Percentiles rank a stretch among this genome's conserved stretches.
phyloP scores from a whole-genome alignment of 2,888 invertebrate species.

The Taphrorychus bicolor region DNA sequence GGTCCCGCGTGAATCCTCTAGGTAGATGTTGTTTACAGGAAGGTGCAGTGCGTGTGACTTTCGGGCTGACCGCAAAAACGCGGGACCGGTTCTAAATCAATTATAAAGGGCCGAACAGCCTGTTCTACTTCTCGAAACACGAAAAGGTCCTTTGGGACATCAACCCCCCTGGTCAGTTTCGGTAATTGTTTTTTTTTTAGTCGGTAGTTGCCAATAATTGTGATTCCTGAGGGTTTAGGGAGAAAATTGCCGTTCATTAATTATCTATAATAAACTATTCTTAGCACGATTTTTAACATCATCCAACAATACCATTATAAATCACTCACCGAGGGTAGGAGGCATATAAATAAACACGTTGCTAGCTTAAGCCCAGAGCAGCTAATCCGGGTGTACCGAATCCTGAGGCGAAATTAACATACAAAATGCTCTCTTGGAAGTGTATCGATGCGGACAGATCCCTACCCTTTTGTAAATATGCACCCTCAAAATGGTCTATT shows the following conservation, averaged over 20 bases:
- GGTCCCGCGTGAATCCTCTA: constrained; percentile 15
- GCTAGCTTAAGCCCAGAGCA: not conserved
- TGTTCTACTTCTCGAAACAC: constrained; percentile 18
- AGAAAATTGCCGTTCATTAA: not conserved
- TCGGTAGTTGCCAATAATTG: constrained; percentile 5
- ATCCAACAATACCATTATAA: constrained; percentile 7
- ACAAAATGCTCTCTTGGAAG: constrained; percentile 10
- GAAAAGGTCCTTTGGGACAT: constrained; percentile 14
- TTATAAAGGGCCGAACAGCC: constrained; percentile 20
- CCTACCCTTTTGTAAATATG: constrained; percentile 3
- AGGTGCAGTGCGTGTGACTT: constrained; percentile 25
- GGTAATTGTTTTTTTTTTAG: constrained; percentile 4
- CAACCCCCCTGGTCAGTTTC: constrained; percentile 9
- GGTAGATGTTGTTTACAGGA: constrained; percentile 18
- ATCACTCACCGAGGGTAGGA: not conserved
- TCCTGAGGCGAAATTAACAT: constrained; percentile 7
- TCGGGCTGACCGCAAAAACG: constrained; percentile 21
- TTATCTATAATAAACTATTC: not conserved
- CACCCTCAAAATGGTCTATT: constrained; percentile 5
- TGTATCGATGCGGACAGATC: constrained; percentile 5
- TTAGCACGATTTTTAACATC: not conserved
- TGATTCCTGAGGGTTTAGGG: constrained; percentile 4
- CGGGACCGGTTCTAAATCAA: constrained; percentile 23
- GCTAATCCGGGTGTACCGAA: constrained; percentile 10
- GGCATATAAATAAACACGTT: constrained; percentile 8